Evolutionary conservation across 2,888 invertebrate species (phyloP), one percentile per base, ranked within the genome.

Genomic region (Stratiomys singularior): DNA sequence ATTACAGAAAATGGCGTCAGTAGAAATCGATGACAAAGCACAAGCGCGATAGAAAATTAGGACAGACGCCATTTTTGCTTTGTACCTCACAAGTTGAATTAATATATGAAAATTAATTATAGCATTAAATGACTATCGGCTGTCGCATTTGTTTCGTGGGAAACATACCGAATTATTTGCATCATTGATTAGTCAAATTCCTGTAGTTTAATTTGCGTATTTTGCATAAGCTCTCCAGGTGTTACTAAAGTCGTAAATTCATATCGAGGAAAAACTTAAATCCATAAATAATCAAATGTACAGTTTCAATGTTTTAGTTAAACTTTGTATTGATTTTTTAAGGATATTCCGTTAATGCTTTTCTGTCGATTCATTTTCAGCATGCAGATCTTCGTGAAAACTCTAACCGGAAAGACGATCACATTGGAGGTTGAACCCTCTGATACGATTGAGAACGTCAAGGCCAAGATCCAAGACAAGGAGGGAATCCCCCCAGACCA

Each of bases 401-500:
- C 83, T 0, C 28, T 83, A 77, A 85, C 85, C 52, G 85, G 85
- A 25, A 85, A 85, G 21, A 83, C 84, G 25, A 83, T 56, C 79
- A 84, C 83, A n/a, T 80, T 84, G 79, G 84, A 84, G 79, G 84
- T 84, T 3, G 84, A 84, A 56, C 84, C 83, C 46, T 83, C 13
- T 0, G 84, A 84, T 9, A 84, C 84, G 3, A 83, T 83, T n/a
- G 83, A 83, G 21, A 83, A 83, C 9, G 84, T 83, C 0, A 83
- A 83, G 66, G 83, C 83, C 0, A 83, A 83, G 52, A 83, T 83
- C 0, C 83, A 83, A 0, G 83, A 83, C 15, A 83, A 84, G 80
- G 84, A 84, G 66, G 84, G 84, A 18, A 84, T 84, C 2, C 84
- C 83, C 0, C 84, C 84, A 83, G 84, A 84, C 23, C 84, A 84